phyloP scores from a whole-genome alignment of 2,113 vertebrate genomes.

The Acinonyx jubatus region DNA sequence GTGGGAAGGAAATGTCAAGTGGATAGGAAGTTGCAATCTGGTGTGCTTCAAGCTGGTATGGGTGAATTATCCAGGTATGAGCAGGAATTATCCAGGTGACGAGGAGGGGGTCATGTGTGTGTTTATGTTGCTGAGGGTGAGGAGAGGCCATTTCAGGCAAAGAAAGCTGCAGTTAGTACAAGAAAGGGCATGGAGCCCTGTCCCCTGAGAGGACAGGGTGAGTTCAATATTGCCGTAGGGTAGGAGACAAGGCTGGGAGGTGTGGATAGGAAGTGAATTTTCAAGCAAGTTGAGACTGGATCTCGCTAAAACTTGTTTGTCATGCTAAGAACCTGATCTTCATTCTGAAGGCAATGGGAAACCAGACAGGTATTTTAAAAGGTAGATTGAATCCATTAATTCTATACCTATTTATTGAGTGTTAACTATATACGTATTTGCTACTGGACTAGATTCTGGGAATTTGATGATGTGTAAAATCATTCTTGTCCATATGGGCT shows the following conservation, averaged over 20 bases:
- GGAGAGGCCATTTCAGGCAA: not conserved
- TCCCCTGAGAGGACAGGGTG: not conserved
- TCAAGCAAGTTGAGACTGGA: conserved; percentile 32
- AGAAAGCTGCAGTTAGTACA: not conserved
- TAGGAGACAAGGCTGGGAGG: not conserved
- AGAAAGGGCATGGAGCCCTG: not conserved
- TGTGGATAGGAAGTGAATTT: not conserved
- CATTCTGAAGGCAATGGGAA: not conserved
- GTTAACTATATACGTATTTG: not conserved
- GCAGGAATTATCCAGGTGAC: not conserved
- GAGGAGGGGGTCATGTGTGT: not conserved
- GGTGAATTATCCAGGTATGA: not conserved
- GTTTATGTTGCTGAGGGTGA: not conserved
- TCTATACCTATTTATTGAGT: not conserved
- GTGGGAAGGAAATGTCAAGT: not conserved
- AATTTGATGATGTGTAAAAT: not conserved
- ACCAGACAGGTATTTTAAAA: not conserved
- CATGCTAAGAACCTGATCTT: not conserved
- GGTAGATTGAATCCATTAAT: not conserved
- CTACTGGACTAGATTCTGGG: not conserved
- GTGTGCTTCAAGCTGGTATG: not conserved
- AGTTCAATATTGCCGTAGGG: not conserved
- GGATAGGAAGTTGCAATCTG: not conserved
- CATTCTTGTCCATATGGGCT: not conserved
- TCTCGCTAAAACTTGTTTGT: conserved; percentile 44